These are phyloP conservation scores for Chrysopilus asiliformis DNA, from an alignment of 2,888 invertebrate species.

Conservation along the genomic window DNA sequence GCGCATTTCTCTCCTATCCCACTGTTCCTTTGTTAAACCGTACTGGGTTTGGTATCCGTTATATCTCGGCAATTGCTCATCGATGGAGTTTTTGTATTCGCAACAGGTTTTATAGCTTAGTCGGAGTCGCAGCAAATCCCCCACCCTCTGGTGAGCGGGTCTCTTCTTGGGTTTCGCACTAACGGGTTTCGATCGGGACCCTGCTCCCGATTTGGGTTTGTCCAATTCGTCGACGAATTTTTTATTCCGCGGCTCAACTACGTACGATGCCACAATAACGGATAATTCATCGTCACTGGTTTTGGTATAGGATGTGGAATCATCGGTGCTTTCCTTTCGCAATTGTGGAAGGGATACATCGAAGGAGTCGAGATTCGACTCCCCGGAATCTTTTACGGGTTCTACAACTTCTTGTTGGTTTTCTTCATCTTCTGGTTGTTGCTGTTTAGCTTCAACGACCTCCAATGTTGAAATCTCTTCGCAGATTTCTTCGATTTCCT, in stretches of 20 bases:
- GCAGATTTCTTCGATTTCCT: constrained; percentile 27
- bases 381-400: constrained; percentile 14
- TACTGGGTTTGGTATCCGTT: constrained; percentile 42
- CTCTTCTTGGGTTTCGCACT: constrained; percentile 2
- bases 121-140: constrained; percentile 19
- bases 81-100: constrained; percentile 31
- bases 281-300: constrained; percentile 27
- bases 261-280: constrained; percentile 30
- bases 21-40: constrained; percentile 38
- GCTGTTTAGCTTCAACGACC: no score
- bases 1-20: constrained; percentile 33
- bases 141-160: constrained; percentile 11
- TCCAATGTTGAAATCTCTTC: constrained; percentile 28
- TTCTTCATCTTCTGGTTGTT: constrained; percentile 1
- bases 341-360: no score
- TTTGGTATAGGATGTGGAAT: neutral
- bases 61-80: constrained; percentile 38
- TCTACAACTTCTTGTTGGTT: neutral
- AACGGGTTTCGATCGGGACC: neutral
- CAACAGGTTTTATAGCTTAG: constrained; percentile 34
- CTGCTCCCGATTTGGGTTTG: neutral
- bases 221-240: constrained; percentile 1
- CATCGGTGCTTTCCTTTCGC: neutral
- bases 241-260: constrained; percentile 19
- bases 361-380: neutral